Conservation (phyloP, 1,140 invertebrate genomes). For the Pseudomyrmex flavicornis region DNA sequence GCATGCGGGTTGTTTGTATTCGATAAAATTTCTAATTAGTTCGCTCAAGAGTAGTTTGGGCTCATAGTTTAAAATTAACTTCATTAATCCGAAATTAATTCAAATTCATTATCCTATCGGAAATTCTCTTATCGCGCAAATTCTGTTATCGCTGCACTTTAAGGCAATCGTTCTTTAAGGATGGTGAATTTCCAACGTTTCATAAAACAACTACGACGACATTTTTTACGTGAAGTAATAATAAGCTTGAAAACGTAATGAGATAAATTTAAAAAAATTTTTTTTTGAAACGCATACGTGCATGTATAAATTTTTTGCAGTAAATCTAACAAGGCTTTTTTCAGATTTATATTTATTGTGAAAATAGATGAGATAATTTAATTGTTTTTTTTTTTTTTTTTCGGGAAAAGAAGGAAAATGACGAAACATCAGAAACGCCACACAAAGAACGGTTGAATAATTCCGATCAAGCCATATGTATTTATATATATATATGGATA, state of each 20-base stretch:
- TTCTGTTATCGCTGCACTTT: conserved; percentile 49
- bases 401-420: background rate
- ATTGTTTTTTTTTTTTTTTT: conserved; percentile 11
- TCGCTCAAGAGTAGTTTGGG: background rate
- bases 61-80: conserved; percentile 23
- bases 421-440: no score
- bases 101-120: conserved; percentile 26
- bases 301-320: conserved; percentile 13
- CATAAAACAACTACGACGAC: conserved; percentile 37
- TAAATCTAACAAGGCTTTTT: background rate
- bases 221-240: conserved; percentile 36
- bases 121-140: conserved; percentile 26
- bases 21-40: background rate
- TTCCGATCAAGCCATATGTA: no score
- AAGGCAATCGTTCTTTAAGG: conserved; percentile 48
- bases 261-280: conserved; percentile 22
- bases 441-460: no score
- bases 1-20: background rate
- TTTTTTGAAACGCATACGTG: background rate
- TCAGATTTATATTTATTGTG: background rate
- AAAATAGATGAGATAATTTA: background rate
- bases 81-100: conserved; percentile 24
- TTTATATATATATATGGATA: no score
- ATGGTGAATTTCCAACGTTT: conserved; percentile 49
- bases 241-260: conserved; percentile 1